Percentiles rank a stretch among this genome's conserved stretches.
These are phyloP conservation scores for Salmo trutta DNA, from an alignment of 2,797 vertebrate species.

Conservation along the genomic window DNA sequence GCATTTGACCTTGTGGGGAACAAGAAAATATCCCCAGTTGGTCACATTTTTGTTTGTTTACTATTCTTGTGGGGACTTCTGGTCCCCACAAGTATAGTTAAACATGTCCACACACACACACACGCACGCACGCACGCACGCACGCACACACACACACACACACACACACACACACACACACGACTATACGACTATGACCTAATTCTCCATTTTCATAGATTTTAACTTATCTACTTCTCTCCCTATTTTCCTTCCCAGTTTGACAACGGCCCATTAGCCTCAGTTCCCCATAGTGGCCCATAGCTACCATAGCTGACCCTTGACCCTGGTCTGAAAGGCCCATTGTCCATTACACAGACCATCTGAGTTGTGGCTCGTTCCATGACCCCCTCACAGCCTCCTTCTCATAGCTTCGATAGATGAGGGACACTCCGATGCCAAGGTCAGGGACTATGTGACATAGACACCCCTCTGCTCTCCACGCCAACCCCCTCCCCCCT, in stretches of 20 bases:
- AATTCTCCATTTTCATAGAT: background rate
- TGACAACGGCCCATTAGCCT: background rate
- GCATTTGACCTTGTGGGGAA: no score
- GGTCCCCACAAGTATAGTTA: no score
- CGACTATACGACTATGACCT: background rate
- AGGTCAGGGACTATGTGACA: constrained; percentile 41
- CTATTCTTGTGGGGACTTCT: no score
- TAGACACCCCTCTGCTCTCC: constrained; percentile 2
- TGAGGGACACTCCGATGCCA: constrained; percentile 28
- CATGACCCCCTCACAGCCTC: background rate
- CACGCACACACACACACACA: background rate
- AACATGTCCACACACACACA: background rate
- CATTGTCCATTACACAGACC: constrained; percentile 1
- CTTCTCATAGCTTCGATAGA: background rate
- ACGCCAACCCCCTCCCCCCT: background rate
- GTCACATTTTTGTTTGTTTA: no score
- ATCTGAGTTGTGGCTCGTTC: background rate
- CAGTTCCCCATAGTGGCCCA: constrained; percentile 9
- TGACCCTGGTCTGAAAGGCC: constrained; percentile 15
- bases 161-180: background rate
- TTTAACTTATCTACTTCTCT: background rate
- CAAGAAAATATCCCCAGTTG: no score
- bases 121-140: constrained; percentile 1
- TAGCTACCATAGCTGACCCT: constrained; percentile 2
- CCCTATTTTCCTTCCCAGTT: constrained; percentile 7